Percentiles rank a stretch among this genome's conserved stretches.
Conservation (phyloP, 2,113 vertebrate species). For the Sorex fumeus region DNA sequence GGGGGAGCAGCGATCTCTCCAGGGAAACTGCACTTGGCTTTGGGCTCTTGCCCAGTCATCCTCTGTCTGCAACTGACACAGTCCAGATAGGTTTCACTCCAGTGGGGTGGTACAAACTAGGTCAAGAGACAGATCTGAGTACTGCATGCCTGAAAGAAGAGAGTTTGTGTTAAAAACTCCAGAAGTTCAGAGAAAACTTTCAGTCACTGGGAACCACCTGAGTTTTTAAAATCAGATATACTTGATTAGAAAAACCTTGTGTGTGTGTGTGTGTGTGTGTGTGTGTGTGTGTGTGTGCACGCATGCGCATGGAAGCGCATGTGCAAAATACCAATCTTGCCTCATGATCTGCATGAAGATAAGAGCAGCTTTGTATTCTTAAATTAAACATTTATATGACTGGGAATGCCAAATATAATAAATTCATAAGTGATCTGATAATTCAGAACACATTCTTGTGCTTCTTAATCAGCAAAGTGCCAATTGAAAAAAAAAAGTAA, state of each 20-base stretch:
- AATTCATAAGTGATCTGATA: neutral
- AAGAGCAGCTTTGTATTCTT: neutral
- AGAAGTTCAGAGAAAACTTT: neutral
- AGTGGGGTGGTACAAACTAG: accelerated
- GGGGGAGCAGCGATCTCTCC: too few species aligned
- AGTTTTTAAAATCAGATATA: constrained; percentile 31
- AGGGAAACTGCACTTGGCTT: too few species aligned
- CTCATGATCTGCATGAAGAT: neutral
- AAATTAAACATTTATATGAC: constrained; percentile 2
- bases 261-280: neutral
- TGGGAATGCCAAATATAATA: constrained; percentile 10
- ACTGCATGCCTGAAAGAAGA: neutral
- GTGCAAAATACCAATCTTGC: neutral
- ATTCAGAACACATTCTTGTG: neutral
- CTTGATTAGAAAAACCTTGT: neutral
- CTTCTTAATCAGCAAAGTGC: neutral
- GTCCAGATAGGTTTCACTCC: neutral
- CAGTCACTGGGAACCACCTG: neutral
- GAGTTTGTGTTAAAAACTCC: neutral
- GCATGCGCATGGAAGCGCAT: too few species aligned
- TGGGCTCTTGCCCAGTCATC: neutral
- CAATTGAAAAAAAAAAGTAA: neutral
- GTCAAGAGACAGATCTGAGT: neutral
- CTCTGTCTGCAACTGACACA: too few species aligned
- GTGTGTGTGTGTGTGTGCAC: neutral